Percentiles rank a stretch among this genome's conserved stretches.
These are phyloP conservation scores for Lontra canadensis DNA, from an alignment of 2,113 vertebrate species.

Conservation along the genomic window DNA sequence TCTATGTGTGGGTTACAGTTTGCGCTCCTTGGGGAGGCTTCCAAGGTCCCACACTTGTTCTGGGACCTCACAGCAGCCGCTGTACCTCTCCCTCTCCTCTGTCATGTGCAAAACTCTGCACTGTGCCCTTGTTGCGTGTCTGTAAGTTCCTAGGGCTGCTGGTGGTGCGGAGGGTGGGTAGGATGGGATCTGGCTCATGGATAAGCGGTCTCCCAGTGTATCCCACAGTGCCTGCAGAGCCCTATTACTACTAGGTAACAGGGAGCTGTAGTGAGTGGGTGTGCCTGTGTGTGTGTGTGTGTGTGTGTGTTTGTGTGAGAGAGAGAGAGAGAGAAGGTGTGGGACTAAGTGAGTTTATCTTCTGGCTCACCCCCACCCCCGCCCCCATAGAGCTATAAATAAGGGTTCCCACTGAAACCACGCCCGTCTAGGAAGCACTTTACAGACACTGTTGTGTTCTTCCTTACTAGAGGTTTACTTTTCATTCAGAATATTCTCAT, in stretches of 20 bases:
- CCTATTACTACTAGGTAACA: neutral
- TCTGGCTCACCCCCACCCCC: neutral
- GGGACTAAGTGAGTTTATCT: neutral
- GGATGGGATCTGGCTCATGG: accelerated
- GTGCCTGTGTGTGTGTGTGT: neutral
- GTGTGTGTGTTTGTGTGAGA: no score
- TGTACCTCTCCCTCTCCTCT: neutral
- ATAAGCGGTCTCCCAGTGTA: neutral
- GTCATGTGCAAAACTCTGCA: neutral
- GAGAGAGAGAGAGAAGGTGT: neutral
- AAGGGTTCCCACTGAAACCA: neutral
- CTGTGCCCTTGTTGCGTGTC: neutral
- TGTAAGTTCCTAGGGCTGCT: neutral
- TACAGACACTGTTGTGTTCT: neutral
- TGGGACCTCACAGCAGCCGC: neutral
- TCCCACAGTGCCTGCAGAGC: neutral
- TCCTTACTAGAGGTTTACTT: conserved; percentile 27
- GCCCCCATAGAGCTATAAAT: neutral
- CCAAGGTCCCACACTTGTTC: neutral
- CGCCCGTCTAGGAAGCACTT: neutral
- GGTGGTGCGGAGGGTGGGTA: neutral
- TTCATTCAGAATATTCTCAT: conserved; percentile 59
- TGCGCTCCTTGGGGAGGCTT: neutral
- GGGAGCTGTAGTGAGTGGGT: neutral
- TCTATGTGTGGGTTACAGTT: neutral